These are phyloP conservation scores for Andrena trimmerana DNA, from an alignment of 2,888 invertebrate species.

Conservation along the genomic window DNA sequence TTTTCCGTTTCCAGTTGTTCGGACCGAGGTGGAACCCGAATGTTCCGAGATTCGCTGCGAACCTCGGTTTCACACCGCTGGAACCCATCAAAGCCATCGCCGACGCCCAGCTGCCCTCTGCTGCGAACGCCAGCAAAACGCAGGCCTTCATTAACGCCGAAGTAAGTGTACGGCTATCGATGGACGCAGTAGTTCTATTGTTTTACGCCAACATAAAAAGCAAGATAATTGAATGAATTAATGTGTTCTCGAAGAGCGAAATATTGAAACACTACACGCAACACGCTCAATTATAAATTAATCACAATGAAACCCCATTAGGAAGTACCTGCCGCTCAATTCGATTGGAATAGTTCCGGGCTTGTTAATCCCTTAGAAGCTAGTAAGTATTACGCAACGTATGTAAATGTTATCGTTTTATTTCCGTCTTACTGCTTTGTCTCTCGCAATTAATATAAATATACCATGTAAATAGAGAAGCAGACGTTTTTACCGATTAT, in stretches of 20 bases:
- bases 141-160: slow-evolving; percentile 74
- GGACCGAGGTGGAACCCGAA: slow-evolving; percentile 93
- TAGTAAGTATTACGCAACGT: slow-evolving; percentile 78
- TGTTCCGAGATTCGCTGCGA: slow-evolving; percentile 95
- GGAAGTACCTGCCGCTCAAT: slow-evolving; percentile 89
- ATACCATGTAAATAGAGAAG: slow-evolving; percentile 1
- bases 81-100: slow-evolving; percentile 90
- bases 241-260: background rate
- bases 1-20: slow-evolving; percentile 88
- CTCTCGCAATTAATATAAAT: background rate
- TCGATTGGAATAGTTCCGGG: slow-evolving; percentile 91
- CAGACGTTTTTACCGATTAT: background rate
- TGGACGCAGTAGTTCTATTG: slow-evolving; percentile 4
- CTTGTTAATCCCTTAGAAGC: slow-evolving; percentile 90
- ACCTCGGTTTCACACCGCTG: slow-evolving; percentile 91
- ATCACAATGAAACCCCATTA: slow-evolving; percentile 65
- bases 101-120: slow-evolving; percentile 70
- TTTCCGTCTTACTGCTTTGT: slow-evolving; percentile 24
- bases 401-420: slow-evolving; percentile 11
- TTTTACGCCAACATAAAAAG: background rate
- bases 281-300: slow-evolving; percentile 41
- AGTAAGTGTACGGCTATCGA: slow-evolving; percentile 68
- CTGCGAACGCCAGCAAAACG: slow-evolving; percentile 62
- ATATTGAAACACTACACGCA: background rate
- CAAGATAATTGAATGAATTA: background rate